Base-by-base conservation (phyloP, 1,140 invertebrate species). In the Camponotus vicinus region DNA sequence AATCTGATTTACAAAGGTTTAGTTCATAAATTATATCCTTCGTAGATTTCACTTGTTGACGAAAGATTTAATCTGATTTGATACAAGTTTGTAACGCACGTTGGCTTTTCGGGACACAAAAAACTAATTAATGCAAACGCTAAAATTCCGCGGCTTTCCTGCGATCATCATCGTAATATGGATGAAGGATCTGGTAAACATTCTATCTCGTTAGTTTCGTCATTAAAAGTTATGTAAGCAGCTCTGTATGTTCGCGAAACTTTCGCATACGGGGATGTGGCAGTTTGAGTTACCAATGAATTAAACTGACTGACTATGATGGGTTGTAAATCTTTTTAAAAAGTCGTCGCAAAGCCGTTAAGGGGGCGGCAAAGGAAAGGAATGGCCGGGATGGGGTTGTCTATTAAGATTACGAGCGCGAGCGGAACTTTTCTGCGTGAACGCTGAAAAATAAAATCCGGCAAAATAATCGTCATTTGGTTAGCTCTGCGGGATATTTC, bases 381-480 rank as follows among this genome's bases (percentile, higher is more conserved):
- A 57, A 40, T 6, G 15, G 45, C 2, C 13, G 13, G 21, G 69
- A 40, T 27, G 40, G n/a, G 40, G 21, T 73, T 82, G 79, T 73
- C 67, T 82, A 52, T 82, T 42, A 42, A 40, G 40, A 82, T 82
- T 73, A 73, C 67, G 40, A 82, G 55, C 40, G 15, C 11, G 52
- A 82, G 18, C n/a, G 52, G 40, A 59, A 64, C 59, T 40, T 69
- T 37, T 69, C 34, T 55, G 34, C 34, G 15, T 42, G 21, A 55
- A 70, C 21, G 27, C 49, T 42, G 78, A 57, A 57, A 80, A 83
- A 83, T 75, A 83, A 75, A 83, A 83, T 83, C 79, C 69, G 11
- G 69, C 69, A 11, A 75, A 83, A 83, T 75, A 83, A 83, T 83
- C 55, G 79, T 75, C 69, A 83, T 73, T 83, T 83, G 79, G 79